Base-by-base conservation (phyloP, 2,888 invertebrate species). In the Andricus curvator region DNA sequence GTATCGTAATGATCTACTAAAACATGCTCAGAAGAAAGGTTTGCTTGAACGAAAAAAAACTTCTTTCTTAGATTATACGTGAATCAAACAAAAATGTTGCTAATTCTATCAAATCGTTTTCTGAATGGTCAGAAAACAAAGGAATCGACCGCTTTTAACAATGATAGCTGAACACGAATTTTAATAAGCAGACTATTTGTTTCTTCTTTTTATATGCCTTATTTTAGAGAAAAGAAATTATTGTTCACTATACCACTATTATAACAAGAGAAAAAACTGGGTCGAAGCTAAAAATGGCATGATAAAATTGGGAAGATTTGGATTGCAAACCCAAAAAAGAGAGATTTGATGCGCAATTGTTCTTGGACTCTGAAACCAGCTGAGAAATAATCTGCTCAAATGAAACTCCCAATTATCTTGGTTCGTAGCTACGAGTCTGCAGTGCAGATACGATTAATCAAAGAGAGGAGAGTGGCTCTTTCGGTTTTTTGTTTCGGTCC, bases 371-470 rank as follows among this genome's bases (percentile, higher is more conserved):
- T 17, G 4, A 68, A 44, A 25, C 20, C 9, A 29, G 48, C 68
- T 80, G 80, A 81, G 82, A 79, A 80, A 81, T 81, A 82, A 33
- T 81, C 77, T 74, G 79, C 37, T 81, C 67, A 83, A 85, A 84
- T 82, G 82, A 77, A 83, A 82, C 86, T 85, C 85, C 85, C 86
- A 89, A 88, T 89, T 88, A 87, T 85, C 82, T 68, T 81, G 51
- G 79, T 66, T 78, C 83, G 79, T 77, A 78, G 84, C 78, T 80
- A 70, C 70, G 83, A 78, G 84, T 83, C 82, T 85, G 83, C 78
- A 68, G 48, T 79, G 80, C 78, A 85, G 81, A 83, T 83, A 82
- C 84, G 84, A 88, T 88, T 89, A 89, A 89, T 88, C 86, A 88
- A 87, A 88, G 84, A 83, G 84, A 67, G 62, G 80, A 67, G 78